Conservation (phyloP, 2,888 invertebrate genomes). For the Drosophila neonasuta region DNA sequence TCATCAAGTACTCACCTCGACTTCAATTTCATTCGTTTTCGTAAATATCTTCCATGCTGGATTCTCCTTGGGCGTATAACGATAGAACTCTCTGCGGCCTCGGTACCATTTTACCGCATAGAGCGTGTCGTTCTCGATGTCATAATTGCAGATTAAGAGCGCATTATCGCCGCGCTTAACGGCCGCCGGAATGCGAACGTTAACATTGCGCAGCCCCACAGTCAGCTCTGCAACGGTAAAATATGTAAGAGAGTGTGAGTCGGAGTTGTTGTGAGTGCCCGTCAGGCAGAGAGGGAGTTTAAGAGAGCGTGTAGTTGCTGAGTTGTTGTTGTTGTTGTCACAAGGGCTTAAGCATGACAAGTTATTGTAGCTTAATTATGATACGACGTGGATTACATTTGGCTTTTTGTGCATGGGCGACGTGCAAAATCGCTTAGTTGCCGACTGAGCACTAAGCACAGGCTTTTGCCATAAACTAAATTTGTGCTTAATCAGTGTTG, state of each 20-base stretch:
- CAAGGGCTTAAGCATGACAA: slow-evolving; percentile 71
- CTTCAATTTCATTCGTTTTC: slow-evolving; percentile 86
- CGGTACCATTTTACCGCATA: slow-evolving; percentile 96
- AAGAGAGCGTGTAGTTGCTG: slow-evolving; percentile 18
- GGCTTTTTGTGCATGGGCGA: slow-evolving; percentile 41
- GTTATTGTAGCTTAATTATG: slow-evolving; percentile 76
- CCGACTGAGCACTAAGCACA: slow-evolving; percentile 10
- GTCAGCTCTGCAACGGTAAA: slow-evolving; percentile 70
- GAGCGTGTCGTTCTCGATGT: slow-evolving; percentile 90
- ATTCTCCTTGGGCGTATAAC: slow-evolving; percentile 89
- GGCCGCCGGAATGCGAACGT: slow-evolving; percentile 86
- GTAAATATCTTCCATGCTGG: slow-evolving; percentile 89
- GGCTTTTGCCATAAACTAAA: slow-evolving; percentile 10
- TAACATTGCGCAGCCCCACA: slow-evolving; percentile 85
- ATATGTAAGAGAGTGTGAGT: slow-evolving; percentile 21
- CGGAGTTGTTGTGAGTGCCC: slow-evolving; percentile 12
- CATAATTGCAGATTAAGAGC: slow-evolving; percentile 88
- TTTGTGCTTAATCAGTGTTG: slow-evolving; percentile 9
- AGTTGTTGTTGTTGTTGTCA: slow-evolving; percentile 42
- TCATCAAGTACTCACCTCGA: slow-evolving; percentile 86
- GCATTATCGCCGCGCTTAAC: slow-evolving; percentile 87
- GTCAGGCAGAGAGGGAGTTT: neutral
- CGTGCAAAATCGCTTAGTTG: slow-evolving; percentile 17
- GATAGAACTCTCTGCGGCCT: slow-evolving; percentile 91
- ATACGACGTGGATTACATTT: slow-evolving; percentile 66